A percentile compares a stretch with the other conserved stretches of the same genome.
Evolutionary conservation across 2,888 invertebrate genomes (phyloP).

Genomic region (Pteria penguin): DNA sequence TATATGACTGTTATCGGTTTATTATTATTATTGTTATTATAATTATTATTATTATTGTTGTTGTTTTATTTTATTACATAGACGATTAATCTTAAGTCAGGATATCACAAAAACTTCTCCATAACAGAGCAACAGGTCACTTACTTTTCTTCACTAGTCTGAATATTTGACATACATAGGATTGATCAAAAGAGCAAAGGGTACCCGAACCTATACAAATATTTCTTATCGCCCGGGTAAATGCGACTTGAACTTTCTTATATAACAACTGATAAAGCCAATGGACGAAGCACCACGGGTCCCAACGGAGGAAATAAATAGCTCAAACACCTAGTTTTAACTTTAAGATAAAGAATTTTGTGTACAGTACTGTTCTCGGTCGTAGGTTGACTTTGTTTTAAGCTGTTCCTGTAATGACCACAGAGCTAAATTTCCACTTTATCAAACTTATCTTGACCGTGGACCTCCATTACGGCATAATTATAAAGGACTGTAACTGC

Average conservation of each 20-base stretch:
- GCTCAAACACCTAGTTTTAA: background rate
- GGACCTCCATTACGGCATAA: background rate
- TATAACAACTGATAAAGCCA: constrained; percentile 3
- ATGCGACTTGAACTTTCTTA: constrained; percentile 9
- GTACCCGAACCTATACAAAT: constrained; percentile 12
- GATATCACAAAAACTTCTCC: no score
- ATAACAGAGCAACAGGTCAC: no score
- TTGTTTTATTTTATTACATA: no score
- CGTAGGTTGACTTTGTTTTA: background rate
- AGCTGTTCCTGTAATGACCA: background rate
- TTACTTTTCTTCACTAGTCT: no score
- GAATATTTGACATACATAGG: no score
- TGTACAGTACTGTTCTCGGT: constrained; percentile 13
- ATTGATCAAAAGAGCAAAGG: no score
- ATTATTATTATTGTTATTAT: no score
- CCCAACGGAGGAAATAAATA: constrained; percentile 15
- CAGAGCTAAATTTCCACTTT: background rate
- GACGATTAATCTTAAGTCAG: no score
- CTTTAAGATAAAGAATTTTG: constrained; percentile 14
- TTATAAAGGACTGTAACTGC: background rate
- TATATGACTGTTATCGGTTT: no score
- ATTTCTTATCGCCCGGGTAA: constrained; percentile 20
- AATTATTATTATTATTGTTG: no score
- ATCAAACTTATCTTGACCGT: background rate
- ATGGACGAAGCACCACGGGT: background rate